Conservation (phyloP, 2,113 vertebrate genomes). For the Xyrauchen texanus region DNA sequence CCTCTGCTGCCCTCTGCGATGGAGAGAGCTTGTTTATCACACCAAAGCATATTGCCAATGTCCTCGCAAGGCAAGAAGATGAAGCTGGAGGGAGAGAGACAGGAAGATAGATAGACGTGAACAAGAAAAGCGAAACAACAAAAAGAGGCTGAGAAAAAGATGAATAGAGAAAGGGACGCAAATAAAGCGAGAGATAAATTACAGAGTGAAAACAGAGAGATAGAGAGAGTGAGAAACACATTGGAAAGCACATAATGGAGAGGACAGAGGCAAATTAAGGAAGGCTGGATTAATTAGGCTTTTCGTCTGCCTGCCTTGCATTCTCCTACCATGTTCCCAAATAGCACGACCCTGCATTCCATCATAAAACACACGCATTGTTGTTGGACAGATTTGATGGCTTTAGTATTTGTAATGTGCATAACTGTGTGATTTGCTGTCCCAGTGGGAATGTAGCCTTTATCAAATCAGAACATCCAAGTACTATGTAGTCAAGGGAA, state of each 20-base stretch:
- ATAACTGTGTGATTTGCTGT: neutral
- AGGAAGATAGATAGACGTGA: neutral
- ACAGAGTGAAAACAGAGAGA: too few species aligned
- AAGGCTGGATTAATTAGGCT: slow-evolving; percentile 72
- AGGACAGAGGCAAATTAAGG: slow-evolving; percentile 70
- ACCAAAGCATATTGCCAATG: slow-evolving; percentile 68
- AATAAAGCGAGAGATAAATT: slow-evolving; percentile 30
- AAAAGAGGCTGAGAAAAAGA: slow-evolving; percentile 26
- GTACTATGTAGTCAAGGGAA: too few species aligned
- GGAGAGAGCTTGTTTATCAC: slow-evolving; percentile 68
- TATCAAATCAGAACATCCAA: too few species aligned
- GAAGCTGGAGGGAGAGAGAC: slow-evolving; percentile 6
- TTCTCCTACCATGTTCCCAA: slow-evolving; percentile 65
- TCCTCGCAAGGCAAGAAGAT: slow-evolving; percentile 45
- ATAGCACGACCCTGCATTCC: slow-evolving; percentile 46
- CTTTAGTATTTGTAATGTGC: neutral
- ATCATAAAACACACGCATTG: slow-evolving; percentile 15
- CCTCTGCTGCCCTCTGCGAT: slow-evolving; percentile 63
- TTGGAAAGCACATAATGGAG: slow-evolving; percentile 61
- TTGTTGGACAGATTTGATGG: slow-evolving; percentile 5
- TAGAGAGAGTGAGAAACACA: slow-evolving; percentile 14
- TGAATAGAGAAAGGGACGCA: slow-evolving; percentile 8
- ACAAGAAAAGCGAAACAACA: too few species aligned
- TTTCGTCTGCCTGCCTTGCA: slow-evolving; percentile 65
- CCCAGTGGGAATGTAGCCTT: neutral